Conservation (phyloP, 1,140 invertebrate genomes). For the Trachelipus rathkii region DNA sequence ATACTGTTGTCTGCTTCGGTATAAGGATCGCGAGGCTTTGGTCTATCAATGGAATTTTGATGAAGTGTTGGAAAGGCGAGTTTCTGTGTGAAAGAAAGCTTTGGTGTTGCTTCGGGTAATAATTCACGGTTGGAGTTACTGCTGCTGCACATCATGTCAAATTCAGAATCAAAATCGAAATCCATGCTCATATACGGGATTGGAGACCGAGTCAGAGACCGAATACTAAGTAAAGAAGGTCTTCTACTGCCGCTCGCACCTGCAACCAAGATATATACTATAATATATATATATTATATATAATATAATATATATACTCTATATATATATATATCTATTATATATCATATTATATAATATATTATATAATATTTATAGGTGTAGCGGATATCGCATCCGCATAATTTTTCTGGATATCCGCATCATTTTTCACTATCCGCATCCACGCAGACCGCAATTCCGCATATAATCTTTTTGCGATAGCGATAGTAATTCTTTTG, state of each 20-base stretch:
- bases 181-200: constrained; percentile 45
- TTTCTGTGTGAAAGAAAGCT: constrained; percentile 61
- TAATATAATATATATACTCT: not conserved
- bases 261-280: constrained; percentile 17
- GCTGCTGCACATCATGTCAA: constrained; percentile 30
- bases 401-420: no score
- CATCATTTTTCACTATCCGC: no score
- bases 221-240: constrained; percentile 39
- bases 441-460: no score
- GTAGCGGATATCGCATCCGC: no score
- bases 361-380: no score
- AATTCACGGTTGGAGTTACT: constrained; percentile 3
- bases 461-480: no score
- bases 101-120: constrained; percentile 38
- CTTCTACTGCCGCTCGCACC: constrained; percentile 33
- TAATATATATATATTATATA: not conserved
- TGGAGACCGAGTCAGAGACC: constrained; percentile 40
- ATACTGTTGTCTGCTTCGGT: constrained; percentile 59
- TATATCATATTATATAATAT: not conserved
- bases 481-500: no score
- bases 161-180: constrained; percentile 41
- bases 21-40: constrained; percentile 53
- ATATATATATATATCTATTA: not conserved
- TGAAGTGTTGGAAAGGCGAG: constrained; percentile 68
- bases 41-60: constrained; percentile 63